Conservation (phyloP, 2,797 vertebrate genomes). For the Sarcophilus harrisii region DNA sequence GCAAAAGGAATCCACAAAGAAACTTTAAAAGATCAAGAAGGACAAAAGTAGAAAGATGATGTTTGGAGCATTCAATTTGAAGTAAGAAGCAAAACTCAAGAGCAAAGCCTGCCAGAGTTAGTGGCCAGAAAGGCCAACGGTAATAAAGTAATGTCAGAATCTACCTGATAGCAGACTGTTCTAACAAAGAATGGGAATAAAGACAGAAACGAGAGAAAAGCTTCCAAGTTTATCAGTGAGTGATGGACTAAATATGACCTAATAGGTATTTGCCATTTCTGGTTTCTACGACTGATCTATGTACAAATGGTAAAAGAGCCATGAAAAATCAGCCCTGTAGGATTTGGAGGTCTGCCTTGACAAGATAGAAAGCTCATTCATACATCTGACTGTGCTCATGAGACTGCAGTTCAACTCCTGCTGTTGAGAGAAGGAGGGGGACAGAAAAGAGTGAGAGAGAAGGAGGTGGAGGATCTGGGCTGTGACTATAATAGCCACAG, state of each 20-base stretch:
- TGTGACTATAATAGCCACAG: constrained; percentile 57
- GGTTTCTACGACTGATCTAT: constrained; percentile 54
- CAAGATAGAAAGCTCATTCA: constrained; percentile 76
- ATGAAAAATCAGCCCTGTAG: constrained; percentile 71
- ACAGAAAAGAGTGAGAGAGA: constrained; percentile 63
- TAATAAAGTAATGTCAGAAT: constrained; percentile 66
- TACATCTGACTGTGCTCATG: constrained; percentile 75
- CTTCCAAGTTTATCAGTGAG: constrained; percentile 23
- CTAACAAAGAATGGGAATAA: constrained; percentile 58
- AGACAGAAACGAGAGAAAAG: constrained; percentile 66
- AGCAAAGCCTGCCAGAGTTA: constrained; percentile 51
- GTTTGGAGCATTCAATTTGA: constrained; percentile 45
- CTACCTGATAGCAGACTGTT: constrained; percentile 58
- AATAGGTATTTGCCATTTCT: constrained; percentile 9
- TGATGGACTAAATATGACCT: background rate
- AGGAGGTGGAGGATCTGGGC: constrained; percentile 66
- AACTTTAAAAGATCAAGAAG: constrained; percentile 30
- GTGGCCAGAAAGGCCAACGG: constrained; percentile 57
- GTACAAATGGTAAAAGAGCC: constrained; percentile 67
- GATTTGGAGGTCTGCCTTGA: constrained; percentile 72
- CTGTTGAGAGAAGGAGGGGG: constrained; percentile 61
- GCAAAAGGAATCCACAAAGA: constrained; percentile 52
- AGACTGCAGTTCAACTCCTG: constrained; percentile 75
- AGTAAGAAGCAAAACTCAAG: constrained; percentile 56
- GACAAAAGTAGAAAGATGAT: constrained; percentile 48